Evolutionary conservation across 2,113 vertebrate genomes (phyloP).

Genomic region (Myotis yumanensis): DNA sequence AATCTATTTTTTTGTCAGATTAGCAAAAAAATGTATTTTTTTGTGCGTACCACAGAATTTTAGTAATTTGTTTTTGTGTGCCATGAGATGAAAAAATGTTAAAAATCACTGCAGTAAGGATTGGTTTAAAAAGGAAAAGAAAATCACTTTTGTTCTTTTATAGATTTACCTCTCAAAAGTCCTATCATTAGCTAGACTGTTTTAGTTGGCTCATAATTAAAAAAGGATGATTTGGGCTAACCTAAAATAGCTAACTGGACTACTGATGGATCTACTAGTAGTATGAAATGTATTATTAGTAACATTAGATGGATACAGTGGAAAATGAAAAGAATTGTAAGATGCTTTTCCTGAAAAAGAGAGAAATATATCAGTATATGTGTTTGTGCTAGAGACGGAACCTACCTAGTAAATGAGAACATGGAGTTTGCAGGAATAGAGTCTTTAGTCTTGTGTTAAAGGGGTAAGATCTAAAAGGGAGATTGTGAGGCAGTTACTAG

Average conservation of each 20-base stretch:
- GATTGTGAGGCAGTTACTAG: background rate
- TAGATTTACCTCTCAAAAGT: background rate
- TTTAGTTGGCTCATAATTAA: background rate
- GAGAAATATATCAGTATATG: background rate
- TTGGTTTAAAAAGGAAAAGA: background rate
- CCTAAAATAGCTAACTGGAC: background rate
- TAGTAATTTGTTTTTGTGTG: background rate
- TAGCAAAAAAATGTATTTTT: background rate
- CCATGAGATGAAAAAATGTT: background rate
- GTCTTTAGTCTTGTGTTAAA: background rate
- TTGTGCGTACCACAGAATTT: background rate
- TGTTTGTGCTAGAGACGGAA: background rate
- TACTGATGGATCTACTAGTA: background rate
- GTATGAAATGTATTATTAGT: background rate
- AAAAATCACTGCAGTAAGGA: background rate
- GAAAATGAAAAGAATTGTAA: slow-evolving; percentile 17
- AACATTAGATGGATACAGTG: background rate
- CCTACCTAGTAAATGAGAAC: background rate
- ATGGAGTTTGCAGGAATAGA: background rate
- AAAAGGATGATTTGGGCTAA: background rate
- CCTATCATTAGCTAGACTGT: background rate
- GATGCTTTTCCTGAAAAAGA: background rate
- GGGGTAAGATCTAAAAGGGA: background rate
- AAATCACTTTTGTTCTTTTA: background rate
- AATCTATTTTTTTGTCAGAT: background rate